Conservation (phyloP, 2,888 invertebrate species). For the Drosophila siamana region DNA sequence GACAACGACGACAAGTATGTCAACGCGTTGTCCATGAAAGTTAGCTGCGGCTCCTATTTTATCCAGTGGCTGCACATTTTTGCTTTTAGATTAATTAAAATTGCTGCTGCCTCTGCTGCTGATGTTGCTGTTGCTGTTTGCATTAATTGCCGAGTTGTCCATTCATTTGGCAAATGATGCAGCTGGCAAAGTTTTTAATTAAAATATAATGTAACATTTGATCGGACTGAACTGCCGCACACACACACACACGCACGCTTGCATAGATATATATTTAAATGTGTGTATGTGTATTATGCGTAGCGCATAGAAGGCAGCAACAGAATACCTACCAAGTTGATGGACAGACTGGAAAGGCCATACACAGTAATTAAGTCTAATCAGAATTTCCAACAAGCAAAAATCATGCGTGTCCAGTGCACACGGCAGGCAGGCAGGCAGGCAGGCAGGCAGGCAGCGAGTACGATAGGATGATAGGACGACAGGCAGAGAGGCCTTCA, state of each 20-base stretch:
- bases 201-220: constrained; percentile 77
- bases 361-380: constrained; percentile 81
- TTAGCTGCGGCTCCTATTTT: constrained; percentile 45
- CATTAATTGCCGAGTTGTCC: constrained; percentile 70
- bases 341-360: constrained; percentile 56
- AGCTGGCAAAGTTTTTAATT: constrained; percentile 77
- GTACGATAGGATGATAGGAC: too few relatives aligned
- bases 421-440: constrained; percentile 30
- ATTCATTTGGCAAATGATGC: constrained; percentile 76
- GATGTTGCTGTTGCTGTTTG: constrained; percentile 45
- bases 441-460: background rate
- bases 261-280: constrained; percentile 1
- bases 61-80: constrained; percentile 57
- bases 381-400: constrained; percentile 80
- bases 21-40: constrained; percentile 65
- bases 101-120: constrained; percentile 50
- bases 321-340: constrained; percentile 73
- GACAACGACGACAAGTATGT: constrained; percentile 54
- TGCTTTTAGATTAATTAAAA: constrained; percentile 77
- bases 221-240: constrained; percentile 42
- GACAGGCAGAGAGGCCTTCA: constrained; percentile 17
- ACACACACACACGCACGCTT: constrained; percentile 20
- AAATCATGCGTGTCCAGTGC: constrained; percentile 74
- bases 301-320: constrained; percentile 37
- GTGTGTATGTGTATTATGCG: constrained; percentile 27